Percentiles rank a stretch among this genome's conserved stretches.
phyloP scores from a whole-genome alignment of 1,140 invertebrate genomes.

The Macrobrachium nipponense region DNA sequence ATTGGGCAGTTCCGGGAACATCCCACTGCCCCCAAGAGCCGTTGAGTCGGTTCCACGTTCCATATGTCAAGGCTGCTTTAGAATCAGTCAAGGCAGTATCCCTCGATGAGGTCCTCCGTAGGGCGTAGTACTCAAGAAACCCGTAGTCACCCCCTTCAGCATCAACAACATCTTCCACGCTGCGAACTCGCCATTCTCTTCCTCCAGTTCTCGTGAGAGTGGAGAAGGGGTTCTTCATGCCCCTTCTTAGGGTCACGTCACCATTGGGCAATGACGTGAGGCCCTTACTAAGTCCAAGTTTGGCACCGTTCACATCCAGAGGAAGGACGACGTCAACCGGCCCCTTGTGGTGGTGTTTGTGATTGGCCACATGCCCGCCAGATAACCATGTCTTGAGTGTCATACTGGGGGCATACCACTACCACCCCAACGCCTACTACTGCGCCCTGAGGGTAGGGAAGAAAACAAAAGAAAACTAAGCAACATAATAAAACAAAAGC shows the following conservation, averaged over 20 bases:
- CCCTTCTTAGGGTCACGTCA: constrained; percentile 26
- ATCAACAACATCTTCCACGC: constrained; percentile 49
- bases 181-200: constrained; percentile 44
- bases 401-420: constrained; percentile 28
- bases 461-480: background rate
- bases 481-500: background rate
- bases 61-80: constrained; percentile 30
- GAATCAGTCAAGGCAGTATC: constrained; percentile 41
- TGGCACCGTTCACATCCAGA: constrained; percentile 10
- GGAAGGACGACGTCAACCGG: constrained; percentile 26
- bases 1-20: constrained; percentile 32
- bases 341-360: constrained; percentile 28
- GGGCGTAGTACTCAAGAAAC: constrained; percentile 56
- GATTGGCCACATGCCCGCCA: constrained; percentile 23
- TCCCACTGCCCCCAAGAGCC: constrained; percentile 31
- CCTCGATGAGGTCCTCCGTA: constrained; percentile 43
- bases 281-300: background rate
- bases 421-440: constrained; percentile 17
- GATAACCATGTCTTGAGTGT: constrained; percentile 56
- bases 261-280: constrained; percentile 19
- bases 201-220: constrained; percentile 19
- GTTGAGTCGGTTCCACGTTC: constrained; percentile 45
- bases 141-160: constrained; percentile 57
- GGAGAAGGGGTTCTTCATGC: constrained; percentile 47
- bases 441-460: background rate